phyloP scores from a whole-genome alignment of 2,113 vertebrate genomes.

The Megaptera novaeangliae region DNA sequence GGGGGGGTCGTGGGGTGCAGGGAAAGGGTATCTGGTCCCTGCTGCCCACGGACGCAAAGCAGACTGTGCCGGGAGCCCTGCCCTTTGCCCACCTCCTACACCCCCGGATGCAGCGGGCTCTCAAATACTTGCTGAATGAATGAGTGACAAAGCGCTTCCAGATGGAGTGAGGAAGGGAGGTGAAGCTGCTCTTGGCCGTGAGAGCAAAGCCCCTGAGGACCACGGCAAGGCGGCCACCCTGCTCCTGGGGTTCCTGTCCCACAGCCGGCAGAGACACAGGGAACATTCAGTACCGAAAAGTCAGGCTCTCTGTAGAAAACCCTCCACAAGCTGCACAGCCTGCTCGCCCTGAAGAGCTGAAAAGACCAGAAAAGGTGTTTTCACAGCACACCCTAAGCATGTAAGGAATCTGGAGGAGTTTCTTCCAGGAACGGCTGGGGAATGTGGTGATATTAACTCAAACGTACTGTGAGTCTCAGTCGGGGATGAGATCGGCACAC shows the following conservation, averaged over 20 bases:
- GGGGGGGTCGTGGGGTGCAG: fast-evolving
- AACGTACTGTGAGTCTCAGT: fast-evolving
- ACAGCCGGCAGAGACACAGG: neutral
- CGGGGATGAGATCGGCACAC: fast-evolving
- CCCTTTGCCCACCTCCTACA: too few relatives aligned
- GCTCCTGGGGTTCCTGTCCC: fast-evolving
- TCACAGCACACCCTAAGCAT: neutral
- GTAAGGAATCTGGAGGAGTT: neutral
- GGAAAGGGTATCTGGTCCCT: neutral
- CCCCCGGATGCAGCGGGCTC: neutral
- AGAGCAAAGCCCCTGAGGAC: too few relatives aligned
- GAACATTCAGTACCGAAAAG: neutral
- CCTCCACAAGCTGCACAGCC: neutral
- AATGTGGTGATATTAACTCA: neutral
- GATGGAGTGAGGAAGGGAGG: fast-evolving
- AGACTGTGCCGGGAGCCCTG: fast-evolving
- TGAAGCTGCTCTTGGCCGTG: fast-evolving
- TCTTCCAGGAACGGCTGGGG: neutral
- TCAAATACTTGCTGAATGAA: neutral
- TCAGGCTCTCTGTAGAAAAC: neutral
- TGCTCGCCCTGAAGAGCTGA: neutral
- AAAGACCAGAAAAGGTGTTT: neutral
- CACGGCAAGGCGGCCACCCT: fast-evolving
- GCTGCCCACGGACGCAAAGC: fast-evolving
- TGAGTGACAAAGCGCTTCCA: neutral